Percentiles rank a stretch among this genome's conserved stretches.
Conservation (phyloP, 2,888 invertebrate species). For the Cenopis cana region DNA sequence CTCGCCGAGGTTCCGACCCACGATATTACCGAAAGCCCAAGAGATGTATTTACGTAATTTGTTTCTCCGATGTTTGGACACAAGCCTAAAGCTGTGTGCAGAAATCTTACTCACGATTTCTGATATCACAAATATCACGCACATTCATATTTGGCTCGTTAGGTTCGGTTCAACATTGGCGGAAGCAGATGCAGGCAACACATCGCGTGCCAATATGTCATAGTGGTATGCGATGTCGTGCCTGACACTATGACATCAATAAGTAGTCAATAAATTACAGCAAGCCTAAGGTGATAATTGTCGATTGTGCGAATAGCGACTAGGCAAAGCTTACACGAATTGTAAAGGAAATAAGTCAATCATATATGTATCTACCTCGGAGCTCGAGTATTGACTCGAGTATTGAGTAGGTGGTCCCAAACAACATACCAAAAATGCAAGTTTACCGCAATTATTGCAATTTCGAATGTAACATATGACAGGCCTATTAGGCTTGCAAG, state of each 20-base stretch:
- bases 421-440: too few relatives aligned
- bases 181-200: neutral
- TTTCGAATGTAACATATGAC: too few relatives aligned
- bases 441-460: too few relatives aligned
- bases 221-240: too few relatives aligned
- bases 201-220: neutral
- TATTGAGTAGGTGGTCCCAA: too few relatives aligned
- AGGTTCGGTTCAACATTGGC: neutral
- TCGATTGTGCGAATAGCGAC: too few relatives aligned
- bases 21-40: constrained; percentile 42
- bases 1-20: constrained; percentile 33
- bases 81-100: constrained; percentile 28
- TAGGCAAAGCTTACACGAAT: too few relatives aligned
- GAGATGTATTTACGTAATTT: constrained; percentile 45
- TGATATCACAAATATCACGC: neutral
- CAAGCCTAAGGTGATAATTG: too few relatives aligned
- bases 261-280: neutral
- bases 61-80: constrained; percentile 43
- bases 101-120: neutral
- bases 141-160: neutral
- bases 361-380: too few relatives aligned
- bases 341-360: too few relatives aligned
- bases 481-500: too few relatives aligned
- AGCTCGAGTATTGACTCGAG: too few relatives aligned
- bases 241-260: neutral